Evolutionary conservation across 2,888 invertebrate species (phyloP), one percentile per base, ranked within the genome.

Genomic region (Drosophila borealis): DNA sequence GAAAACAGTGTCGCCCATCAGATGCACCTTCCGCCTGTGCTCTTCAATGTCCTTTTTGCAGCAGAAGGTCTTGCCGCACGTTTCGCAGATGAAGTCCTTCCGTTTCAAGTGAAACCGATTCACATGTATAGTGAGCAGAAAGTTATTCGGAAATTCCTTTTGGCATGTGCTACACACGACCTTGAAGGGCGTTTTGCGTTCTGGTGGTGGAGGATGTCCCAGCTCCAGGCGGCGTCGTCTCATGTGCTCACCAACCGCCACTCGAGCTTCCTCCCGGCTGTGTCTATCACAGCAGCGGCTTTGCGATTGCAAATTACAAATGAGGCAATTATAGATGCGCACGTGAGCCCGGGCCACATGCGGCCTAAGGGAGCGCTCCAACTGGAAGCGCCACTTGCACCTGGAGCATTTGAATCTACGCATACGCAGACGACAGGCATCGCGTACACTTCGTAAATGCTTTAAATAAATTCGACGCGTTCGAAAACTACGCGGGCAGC

Each of bases 41-140:
- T 29, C 44, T 10, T 34, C 37, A 21, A 81, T 39, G 2, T 44
- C 42, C 13, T 67, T 67, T 4, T 45, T 25, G 33, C 56, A 63
- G 29, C 59, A 78, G n/a, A 77, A 77, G 0, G 21, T 10, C 14
- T 56, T 50, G 41, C 63, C 76, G 21, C 76, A 77, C 0, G 54
- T 57, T n/a, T 81, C 78, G 29, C 76, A 77, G 3, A 33, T 54
- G 14, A 67, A 72, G 37, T 77, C 66, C 2, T 45, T 45, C 6
- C 37, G 39, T 1, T 80, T 50, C 5, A 80, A n/a, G 10, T 77
- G 76, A 2, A 54, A 11, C 2, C 37, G 39, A 45, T 71, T 63
- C 1, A 54, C 1, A 36, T 77, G 76, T n/a, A 60, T 53, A 0
- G 41, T 44, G 0, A 77, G 56, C 3, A 60, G 25, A 14, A 48